Conservation (phyloP, 2,797 vertebrate genomes). For the Percopsis omiscomaycus region DNA sequence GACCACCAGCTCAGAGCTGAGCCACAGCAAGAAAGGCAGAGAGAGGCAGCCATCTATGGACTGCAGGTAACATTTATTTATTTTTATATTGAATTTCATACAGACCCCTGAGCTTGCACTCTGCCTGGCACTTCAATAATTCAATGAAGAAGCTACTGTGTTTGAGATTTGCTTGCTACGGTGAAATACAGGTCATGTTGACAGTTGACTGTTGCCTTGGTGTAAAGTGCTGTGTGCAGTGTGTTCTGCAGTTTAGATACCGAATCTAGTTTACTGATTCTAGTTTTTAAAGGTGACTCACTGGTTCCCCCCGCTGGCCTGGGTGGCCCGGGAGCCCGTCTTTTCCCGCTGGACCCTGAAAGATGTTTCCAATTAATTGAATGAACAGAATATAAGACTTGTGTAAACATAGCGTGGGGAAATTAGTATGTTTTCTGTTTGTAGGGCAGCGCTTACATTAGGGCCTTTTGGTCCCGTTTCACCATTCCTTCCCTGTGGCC, state of each 20-base stretch:
- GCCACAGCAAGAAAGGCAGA: background rate
- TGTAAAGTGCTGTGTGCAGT: background rate
- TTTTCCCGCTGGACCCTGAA: slow-evolving; percentile 88
- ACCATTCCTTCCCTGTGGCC: slow-evolving; percentile 84
- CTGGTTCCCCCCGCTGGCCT: slow-evolving; percentile 90
- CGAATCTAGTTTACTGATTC: background rate
- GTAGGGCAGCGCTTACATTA: slow-evolving; percentile 79
- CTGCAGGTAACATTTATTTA: background rate
- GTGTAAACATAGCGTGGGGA: background rate
- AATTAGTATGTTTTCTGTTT: background rate
- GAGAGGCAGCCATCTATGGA: slow-evolving; percentile 4
- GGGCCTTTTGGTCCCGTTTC: slow-evolving; percentile 87
- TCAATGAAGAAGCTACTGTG: slow-evolving; percentile 14
- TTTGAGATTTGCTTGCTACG: slow-evolving; percentile 7
- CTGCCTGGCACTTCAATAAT: slow-evolving; percentile 17
- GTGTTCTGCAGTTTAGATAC: background rate
- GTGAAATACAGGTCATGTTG: slow-evolving; percentile 13
- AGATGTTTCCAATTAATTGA: slow-evolving; percentile 27
- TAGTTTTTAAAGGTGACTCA: slow-evolving; percentile 68
- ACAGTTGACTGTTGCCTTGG: background rate
- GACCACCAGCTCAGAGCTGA: slow-evolving; percentile 16
- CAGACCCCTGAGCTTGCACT: slow-evolving; percentile 3
- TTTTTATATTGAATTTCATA: slow-evolving; percentile 17
- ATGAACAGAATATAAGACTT: slow-evolving; percentile 10
- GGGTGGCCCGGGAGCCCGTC: slow-evolving; percentile 90